Evolutionary conservation across 2,888 invertebrate species (phyloP).

Genomic region (Orthosia gracilis): DNA sequence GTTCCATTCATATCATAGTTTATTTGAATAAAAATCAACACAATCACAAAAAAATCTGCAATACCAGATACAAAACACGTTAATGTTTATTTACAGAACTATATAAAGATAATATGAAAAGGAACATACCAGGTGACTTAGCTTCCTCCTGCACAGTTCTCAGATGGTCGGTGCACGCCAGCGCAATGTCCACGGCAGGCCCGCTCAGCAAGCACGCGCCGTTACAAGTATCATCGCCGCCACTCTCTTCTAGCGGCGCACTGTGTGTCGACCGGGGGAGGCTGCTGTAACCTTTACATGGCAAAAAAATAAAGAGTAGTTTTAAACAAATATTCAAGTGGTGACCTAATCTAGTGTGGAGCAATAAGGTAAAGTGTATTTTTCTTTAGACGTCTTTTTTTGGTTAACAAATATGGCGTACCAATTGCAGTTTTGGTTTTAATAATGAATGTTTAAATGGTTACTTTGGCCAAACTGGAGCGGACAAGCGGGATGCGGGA

Average conservation of each 20-base stretch:
- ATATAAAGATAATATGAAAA: neutral
- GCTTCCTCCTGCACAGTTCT: constrained; percentile 93
- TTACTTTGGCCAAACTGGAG: neutral
- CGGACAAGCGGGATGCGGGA: neutral
- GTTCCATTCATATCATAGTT: no score
- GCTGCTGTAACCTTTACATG: constrained; percentile 94
- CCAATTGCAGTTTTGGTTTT: neutral
- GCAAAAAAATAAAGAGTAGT: no score
- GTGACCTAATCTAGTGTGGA: constrained; percentile 32
- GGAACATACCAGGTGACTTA: constrained; percentile 55
- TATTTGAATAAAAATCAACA: no score
- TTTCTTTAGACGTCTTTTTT: constrained; percentile 13
- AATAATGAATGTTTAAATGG: neutral
- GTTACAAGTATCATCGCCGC: constrained; percentile 82
- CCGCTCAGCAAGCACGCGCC: constrained; percentile 90
- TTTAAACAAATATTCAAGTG: neutral
- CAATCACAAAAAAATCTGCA: no score
- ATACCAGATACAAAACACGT: no score
- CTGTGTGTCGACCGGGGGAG: constrained; percentile 96
- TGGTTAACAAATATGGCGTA: neutral
- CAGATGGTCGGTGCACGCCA: constrained; percentile 92
- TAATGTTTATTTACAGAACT: neutral
- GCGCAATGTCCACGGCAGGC: constrained; percentile 90
- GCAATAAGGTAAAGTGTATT: constrained; percentile 2
- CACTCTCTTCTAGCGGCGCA: constrained; percentile 91